Base-by-base conservation (phyloP, 2,113 vertebrate species). In the Oreochromis spilurus region DNA sequence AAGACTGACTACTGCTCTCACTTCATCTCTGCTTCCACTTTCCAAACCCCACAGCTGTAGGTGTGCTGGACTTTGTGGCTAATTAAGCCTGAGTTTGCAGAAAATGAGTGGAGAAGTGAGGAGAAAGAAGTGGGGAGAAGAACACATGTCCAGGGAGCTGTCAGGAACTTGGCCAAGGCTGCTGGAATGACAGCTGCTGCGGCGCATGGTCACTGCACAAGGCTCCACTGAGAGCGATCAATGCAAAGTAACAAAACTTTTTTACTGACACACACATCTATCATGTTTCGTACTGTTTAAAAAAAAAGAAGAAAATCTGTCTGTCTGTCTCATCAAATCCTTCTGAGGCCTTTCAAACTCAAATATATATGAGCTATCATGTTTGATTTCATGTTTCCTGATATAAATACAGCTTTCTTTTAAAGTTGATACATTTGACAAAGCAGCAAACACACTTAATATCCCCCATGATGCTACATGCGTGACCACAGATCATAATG, bases 111-210 rank as follows among this genome's bases (percentile, higher is more conserved):
- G 57, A 85, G 72, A 84, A 31, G 70, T 53, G 79, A 62, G 14
- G 50, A 38, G 55, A 53, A 81, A 54, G 78, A 85, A 85, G n/a
- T 2, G 55, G 17, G 90, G 82, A 91, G 84, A 78, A 24, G 84
- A 87, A 82, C 9, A 45, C 16, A 29, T 81, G 58, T 91, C 86
- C 55, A 82, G 95, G 94, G 93, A 95, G 90, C 81, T 53, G 87
- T 94, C 90, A 91, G 88, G 79, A 95, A 94, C 90, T 95, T 95
- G 95, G 94, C 93, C 57, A 2, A 14, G 86, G 62, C 86, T 87
- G 60, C 65, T 82, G 91, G 88, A 94, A 90, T 81, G 87, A 92
- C 95, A 96, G 96, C 96, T 95, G 95, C 91, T 81, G 92, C 24
- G 45, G 83, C 48, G 93, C 93, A 91, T 29, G 58, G 57, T 24